These are phyloP conservation scores for Melanostoma mellinum DNA, from an alignment of 2,888 invertebrate genomes.

Conservation along the genomic window DNA sequence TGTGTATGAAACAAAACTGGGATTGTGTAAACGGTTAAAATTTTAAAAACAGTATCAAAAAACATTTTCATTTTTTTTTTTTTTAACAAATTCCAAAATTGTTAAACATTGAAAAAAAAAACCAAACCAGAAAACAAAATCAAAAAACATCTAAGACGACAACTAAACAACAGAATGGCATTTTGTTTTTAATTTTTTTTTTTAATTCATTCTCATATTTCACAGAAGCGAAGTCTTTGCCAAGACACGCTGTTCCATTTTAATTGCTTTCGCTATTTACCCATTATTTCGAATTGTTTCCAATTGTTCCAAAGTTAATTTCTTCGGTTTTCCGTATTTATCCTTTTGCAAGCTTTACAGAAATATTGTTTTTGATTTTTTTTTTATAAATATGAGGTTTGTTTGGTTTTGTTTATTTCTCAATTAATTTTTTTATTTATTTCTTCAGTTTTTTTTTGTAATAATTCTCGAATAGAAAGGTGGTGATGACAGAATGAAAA, in stretches of 20 bases:
- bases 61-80: not conserved
- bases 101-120: conserved; percentile 23
- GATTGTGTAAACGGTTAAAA: conserved; percentile 27
- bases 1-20: conserved; percentile 47
- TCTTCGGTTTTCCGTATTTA: conserved; percentile 92
- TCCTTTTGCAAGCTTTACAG: conserved; percentile 93
- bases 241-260: conserved; percentile 61
- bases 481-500: conserved; percentile 43
- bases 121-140: not conserved
- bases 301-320: conserved; percentile 89
- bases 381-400: conserved; percentile 46
- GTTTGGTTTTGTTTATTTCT: conserved; percentile 63
- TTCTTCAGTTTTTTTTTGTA: conserved; percentile 29
- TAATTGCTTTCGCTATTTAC: conserved; percentile 84
- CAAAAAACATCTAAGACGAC: conserved; percentile 58
- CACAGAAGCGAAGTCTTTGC: conserved; percentile 50
- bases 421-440: conserved; percentile 51
- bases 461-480: not conserved
- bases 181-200: conserved; percentile 1
- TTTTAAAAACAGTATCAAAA: not conserved
- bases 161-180: conserved; percentile 46
- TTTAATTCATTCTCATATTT: conserved; percentile 48
- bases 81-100: conserved; percentile 29
- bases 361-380: conserved; percentile 80
- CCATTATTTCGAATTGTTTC: conserved; percentile 89